Evolutionary conservation across 2,888 invertebrate genomes (phyloP).

Genomic region (Sialis lutaria): DNA sequence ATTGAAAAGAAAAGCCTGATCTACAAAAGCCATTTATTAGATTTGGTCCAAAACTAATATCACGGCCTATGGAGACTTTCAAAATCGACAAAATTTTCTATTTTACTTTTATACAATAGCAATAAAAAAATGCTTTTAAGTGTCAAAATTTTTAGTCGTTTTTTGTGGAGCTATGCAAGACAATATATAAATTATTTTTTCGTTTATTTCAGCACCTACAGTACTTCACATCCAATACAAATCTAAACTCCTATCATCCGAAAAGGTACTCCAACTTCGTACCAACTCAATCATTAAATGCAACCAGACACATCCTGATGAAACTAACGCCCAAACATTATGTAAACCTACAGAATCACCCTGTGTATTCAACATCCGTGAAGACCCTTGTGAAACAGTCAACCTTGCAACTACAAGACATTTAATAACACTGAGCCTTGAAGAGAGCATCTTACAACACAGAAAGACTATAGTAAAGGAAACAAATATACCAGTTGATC

Average conservation of each 20-base stretch:
- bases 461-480: conserved; percentile 25
- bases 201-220: background rate
- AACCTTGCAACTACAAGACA: conserved; percentile 27
- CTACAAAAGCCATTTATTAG: too few relatives aligned
- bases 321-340: conserved; percentile 14
- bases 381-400: conserved; percentile 32
- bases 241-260: conserved; percentile 6
- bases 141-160: too few relatives aligned
- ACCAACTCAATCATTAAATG: conserved; percentile 19
- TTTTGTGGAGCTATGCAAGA: too few relatives aligned
- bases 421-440: conserved; percentile 24
- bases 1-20: too few relatives aligned
- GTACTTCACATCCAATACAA: background rate
- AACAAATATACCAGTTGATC: conserved; percentile 26
- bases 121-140: too few relatives aligned
- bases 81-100: too few relatives aligned
- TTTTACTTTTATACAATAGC: too few relatives aligned
- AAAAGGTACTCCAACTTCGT: conserved; percentile 15
- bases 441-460: conserved; percentile 24
- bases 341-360: conserved; percentile 22
- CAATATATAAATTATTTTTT: background rate
- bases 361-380: conserved; percentile 30
- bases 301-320: conserved; percentile 13
- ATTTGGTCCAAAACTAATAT: too few relatives aligned
- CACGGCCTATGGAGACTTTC: too few relatives aligned